Conservation (phyloP, 2,113 vertebrate genomes). For the Mesembrinibis cayennensis region DNA sequence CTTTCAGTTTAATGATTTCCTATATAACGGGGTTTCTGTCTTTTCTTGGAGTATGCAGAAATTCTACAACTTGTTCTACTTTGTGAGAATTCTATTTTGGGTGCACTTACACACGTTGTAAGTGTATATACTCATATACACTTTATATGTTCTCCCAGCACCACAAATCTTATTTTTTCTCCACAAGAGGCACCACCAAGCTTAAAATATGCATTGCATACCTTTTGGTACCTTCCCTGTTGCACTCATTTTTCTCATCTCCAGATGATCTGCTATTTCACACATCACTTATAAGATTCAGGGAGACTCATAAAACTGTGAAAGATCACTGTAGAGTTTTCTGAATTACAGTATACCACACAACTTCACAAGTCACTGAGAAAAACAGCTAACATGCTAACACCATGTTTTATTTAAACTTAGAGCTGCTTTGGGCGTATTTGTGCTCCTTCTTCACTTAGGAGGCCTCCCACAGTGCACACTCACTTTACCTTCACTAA, state of each 20-base stretch:
- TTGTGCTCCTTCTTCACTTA: neutral
- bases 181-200: neutral
- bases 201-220: neutral
- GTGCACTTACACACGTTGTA: neutral
- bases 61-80: neutral
- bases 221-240: neutral
- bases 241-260: neutral
- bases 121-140: neutral
- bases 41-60: neutral
- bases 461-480: neutral
- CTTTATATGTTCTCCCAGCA: neutral
- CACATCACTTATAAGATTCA: neutral
- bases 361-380: neutral
- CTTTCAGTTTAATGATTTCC: conserved; percentile 35
- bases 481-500: neutral
- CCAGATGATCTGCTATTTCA: neutral
- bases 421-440: neutral
- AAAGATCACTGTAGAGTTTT: neutral
- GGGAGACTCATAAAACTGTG: neutral
- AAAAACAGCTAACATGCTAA: neutral
- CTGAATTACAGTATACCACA: neutral
- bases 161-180: neutral
- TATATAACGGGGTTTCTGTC: neutral
- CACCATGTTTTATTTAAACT: neutral
- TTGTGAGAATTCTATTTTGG: neutral